phyloP scores from a whole-genome alignment of 2,113 vertebrate genomes.

The Eptatretus burgeri region DNA sequence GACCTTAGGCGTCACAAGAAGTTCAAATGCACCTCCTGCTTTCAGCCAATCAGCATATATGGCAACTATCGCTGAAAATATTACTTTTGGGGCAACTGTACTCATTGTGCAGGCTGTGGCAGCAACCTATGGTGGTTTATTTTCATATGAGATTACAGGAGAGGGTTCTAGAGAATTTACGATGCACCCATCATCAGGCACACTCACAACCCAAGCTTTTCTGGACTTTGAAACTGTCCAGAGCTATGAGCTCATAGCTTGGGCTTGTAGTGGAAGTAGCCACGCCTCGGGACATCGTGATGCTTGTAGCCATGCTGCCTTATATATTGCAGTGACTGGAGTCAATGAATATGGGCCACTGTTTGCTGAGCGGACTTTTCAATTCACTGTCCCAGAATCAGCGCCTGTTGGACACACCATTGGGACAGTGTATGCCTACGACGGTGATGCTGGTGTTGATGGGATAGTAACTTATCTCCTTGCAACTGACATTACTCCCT shows the following conservation, averaged over 20 bases:
- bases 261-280: slow-evolving; percentile 80
- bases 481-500: slow-evolving; percentile 68
- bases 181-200: slow-evolving; percentile 24
- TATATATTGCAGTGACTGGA: slow-evolving; percentile 23
- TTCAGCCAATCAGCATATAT: too few relatives aligned
- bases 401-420: slow-evolving; percentile 43
- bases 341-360: slow-evolving; percentile 93
- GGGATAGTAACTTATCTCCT: slow-evolving; percentile 75
- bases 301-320: slow-evolving; percentile 41
- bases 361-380: slow-evolving; percentile 84
- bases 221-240: slow-evolving; percentile 85
- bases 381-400: slow-evolving; percentile 81
- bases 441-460: slow-evolving; percentile 59
- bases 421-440: slow-evolving; percentile 90
- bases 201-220: slow-evolving; percentile 86
- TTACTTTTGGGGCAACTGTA: slow-evolving; percentile 72
- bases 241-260: slow-evolving; percentile 60
- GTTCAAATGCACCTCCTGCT: too few relatives aligned
- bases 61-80: slow-evolving; percentile 50
- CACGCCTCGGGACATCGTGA: slow-evolving; percentile 65
- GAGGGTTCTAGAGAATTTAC: too few relatives aligned
- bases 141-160: too few relatives aligned
- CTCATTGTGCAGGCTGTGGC: slow-evolving; percentile 50
- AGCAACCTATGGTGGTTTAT: slow-evolving; percentile 8
- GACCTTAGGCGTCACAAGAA: too few relatives aligned